Evolutionary conservation across 2,888 invertebrate species (phyloP).

Genomic region (Masnerella sp.): DNA sequence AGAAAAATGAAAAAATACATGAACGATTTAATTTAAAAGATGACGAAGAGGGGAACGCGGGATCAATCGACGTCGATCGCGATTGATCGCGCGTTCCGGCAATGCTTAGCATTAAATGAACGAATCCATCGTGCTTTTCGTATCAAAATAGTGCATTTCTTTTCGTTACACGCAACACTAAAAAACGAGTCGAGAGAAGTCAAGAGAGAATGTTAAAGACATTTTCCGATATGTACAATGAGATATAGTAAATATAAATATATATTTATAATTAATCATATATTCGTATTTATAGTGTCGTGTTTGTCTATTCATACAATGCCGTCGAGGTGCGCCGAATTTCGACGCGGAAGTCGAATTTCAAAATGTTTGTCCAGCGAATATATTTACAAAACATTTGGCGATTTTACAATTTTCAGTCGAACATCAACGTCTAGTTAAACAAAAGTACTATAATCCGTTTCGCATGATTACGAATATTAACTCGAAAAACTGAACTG

Average conservation of each 20-base stretch:
- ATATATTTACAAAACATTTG: background rate
- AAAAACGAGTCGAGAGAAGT: constrained; percentile 50
- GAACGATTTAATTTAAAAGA: constrained; percentile 11
- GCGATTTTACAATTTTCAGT: constrained; percentile 29
- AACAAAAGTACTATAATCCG: constrained; percentile 25
- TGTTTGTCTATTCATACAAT: constrained; percentile 33
- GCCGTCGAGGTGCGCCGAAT: constrained; percentile 8
- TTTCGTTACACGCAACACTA: constrained; percentile 17
- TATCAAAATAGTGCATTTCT: constrained; percentile 43
- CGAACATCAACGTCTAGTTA: constrained; percentile 19
- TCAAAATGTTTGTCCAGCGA: background rate
- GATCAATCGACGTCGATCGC: constrained; percentile 32
- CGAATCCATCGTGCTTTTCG: constrained; percentile 17
- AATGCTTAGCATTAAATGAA: background rate
- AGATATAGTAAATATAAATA: constrained; percentile 68
- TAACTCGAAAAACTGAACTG: constrained; percentile 5
- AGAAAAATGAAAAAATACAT: too few relatives aligned
- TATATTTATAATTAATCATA: constrained; percentile 50
- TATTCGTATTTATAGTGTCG: constrained; percentile 44
- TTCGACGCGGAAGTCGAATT: constrained; percentile 6
- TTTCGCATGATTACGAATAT: constrained; percentile 1
- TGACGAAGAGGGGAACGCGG: constrained; percentile 4
- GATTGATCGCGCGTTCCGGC: constrained; percentile 12
- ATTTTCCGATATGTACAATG: constrained; percentile 76
- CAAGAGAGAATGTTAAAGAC: constrained; percentile 65